Conservation (phyloP, 2,888 invertebrate species). For the Megalurothrips usitatus region DNA sequence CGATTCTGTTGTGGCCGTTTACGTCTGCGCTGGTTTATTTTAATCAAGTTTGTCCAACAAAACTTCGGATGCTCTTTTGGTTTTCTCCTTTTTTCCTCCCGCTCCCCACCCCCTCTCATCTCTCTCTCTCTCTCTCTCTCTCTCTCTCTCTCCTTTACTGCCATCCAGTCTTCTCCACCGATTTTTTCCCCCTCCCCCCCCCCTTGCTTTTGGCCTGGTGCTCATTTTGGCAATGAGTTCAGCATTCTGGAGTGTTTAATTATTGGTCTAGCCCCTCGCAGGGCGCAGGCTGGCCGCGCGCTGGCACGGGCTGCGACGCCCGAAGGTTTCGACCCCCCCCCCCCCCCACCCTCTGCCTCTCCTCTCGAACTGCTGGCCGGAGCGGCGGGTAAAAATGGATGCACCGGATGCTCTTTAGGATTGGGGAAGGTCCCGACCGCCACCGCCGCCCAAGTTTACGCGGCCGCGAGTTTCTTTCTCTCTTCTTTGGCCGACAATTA, state of each 20-base stretch:
- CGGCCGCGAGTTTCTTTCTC: no score
- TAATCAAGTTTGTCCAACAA: conserved; percentile 17
- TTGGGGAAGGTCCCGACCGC: background rate
- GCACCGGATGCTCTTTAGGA: background rate
- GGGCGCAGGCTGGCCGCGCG: background rate
- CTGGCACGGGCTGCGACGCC: no score
- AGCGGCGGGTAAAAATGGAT: background rate
- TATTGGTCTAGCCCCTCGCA: background rate
- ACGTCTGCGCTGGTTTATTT: background rate
- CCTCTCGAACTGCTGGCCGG: no score
- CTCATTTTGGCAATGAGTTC: conserved; percentile 10
- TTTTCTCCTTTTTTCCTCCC: background rate
- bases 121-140: background rate
- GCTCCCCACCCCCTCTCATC: background rate
- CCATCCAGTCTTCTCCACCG: no score
- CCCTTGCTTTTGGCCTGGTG: background rate
- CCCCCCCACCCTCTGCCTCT: no score
- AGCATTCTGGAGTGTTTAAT: conserved; percentile 4
- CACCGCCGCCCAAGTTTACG: no score
- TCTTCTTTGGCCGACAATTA: background rate
- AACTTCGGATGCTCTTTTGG: background rate
- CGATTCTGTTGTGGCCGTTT: conserved; percentile 5
- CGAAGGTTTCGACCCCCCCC: no score
- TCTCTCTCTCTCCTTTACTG: no score
- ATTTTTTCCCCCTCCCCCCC: background rate